phyloP scores from a whole-genome alignment of 2,113 vertebrate genomes.

The Myiozetetes cayanensis region DNA sequence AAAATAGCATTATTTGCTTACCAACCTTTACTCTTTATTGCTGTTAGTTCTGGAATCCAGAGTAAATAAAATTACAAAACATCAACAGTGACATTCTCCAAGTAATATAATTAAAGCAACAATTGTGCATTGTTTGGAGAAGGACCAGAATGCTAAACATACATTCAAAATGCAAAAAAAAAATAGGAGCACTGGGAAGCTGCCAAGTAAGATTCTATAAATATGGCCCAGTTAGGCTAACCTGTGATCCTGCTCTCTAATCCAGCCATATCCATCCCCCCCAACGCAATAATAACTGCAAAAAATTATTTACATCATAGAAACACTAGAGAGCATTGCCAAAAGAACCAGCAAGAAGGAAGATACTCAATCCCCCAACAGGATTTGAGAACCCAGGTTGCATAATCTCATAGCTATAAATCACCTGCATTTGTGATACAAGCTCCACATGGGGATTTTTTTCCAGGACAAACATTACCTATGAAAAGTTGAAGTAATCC shows the following conservation, averaged over 20 bases:
- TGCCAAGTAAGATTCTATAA: neutral
- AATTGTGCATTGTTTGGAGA: neutral
- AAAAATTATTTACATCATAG: neutral
- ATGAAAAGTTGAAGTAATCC: neutral
- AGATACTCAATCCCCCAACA: accelerated
- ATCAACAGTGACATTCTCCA: neutral
- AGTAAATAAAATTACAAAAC: neutral
- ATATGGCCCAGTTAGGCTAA: neutral
- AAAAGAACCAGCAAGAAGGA: neutral
- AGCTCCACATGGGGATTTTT: accelerated
- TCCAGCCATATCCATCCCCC: neutral
- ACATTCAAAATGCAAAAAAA: neutral
- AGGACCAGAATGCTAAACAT: neutral
- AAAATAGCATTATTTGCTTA: neutral
- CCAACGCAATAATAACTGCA: neutral
- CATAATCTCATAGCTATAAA: neutral
- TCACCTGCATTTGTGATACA: neutral
- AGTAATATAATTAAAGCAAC: neutral
- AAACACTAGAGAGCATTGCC: neutral
- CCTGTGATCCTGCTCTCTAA: neutral
- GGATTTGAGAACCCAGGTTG: neutral
- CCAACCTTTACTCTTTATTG: neutral
- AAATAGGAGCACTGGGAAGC: neutral
- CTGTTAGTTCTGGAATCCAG: neutral
- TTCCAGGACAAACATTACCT: neutral